A percentile compares a stretch with the other conserved stretches of the same genome.
Evolutionary conservation across 2,888 invertebrate species (phyloP).

Genomic region (Melitaea athalia): DNA sequence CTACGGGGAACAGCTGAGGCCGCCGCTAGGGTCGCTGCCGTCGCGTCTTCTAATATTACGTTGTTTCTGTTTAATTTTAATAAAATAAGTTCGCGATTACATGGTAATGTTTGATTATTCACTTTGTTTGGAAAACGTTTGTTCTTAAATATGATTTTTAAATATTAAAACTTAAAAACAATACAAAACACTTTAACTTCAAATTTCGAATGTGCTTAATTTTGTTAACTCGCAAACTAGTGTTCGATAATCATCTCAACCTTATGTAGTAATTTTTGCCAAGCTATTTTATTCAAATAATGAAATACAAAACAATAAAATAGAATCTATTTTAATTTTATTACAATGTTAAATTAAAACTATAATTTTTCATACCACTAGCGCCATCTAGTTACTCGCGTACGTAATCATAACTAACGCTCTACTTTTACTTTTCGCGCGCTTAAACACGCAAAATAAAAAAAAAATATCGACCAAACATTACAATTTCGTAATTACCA

Average conservation of each 20-base stretch:
- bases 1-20: slow-evolving; percentile 53
- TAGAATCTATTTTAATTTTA: neutral
- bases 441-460: slow-evolving; percentile 2
- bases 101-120: neutral
- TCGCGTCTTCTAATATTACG: slow-evolving; percentile 6
- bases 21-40: slow-evolving; percentile 61
- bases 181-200: too few relatives aligned
- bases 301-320: neutral
- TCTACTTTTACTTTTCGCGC: neutral
- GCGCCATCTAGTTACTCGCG: slow-evolving; percentile 26
- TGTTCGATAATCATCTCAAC: too few relatives aligned
- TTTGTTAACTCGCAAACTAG: too few relatives aligned
- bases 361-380: slow-evolving; percentile 11
- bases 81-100: neutral
- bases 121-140: too few relatives aligned
- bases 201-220: too few relatives aligned
- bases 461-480: neutral
- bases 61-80: neutral
- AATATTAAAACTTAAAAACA: too few relatives aligned
- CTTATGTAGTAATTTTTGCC: too few relatives aligned
- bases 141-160: too few relatives aligned
- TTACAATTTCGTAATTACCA: slow-evolving; percentile 11
- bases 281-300: neutral
- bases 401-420: neutral
- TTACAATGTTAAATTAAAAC: neutral